Evolutionary conservation across 2,888 invertebrate species (phyloP).

Genomic region (Lagria hirta): DNA sequence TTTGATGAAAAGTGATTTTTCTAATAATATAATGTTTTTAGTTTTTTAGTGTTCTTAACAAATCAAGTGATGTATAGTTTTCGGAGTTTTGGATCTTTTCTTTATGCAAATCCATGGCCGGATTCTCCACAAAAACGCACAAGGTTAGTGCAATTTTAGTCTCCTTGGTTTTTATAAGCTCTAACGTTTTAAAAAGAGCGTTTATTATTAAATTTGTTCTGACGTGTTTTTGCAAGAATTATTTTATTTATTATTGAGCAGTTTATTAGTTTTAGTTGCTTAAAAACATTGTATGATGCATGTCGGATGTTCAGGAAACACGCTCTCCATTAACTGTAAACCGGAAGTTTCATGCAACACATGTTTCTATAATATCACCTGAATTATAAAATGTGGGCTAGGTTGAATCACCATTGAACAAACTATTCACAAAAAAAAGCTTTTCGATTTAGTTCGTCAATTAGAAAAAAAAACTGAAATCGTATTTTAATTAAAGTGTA

Average conservation of each 20-base stretch:
- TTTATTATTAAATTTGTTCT: not conserved
- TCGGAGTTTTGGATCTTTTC: conserved; percentile 4
- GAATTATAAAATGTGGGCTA: conserved; percentile 13
- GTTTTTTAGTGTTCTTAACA: not conserved
- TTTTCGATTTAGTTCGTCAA: no score
- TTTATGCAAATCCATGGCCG: conserved; percentile 9
- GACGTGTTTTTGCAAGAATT: no score
- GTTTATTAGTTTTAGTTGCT: no score
- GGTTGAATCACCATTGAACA: no score
- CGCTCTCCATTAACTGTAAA: conserved; percentile 15
- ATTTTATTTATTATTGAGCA: no score
- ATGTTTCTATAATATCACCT: conserved; percentile 10
- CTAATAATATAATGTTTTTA: not conserved
- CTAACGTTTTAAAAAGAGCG: not conserved
- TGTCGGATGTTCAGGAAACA: conserved; percentile 17
- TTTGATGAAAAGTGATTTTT: conserved; percentile 11
- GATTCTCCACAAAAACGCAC: conserved; percentile 7
- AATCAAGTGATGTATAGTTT: conserved; percentile 4
- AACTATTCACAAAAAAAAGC: no score
- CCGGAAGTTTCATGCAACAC: conserved; percentile 14
- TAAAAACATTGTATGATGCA: no score
- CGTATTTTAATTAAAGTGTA: no score
- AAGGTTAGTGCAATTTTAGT: conserved; percentile 16
- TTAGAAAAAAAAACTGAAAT: no score
- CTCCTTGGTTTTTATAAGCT: not conserved